Evolutionary conservation across 2,113 vertebrate genomes (phyloP).

Genomic region (Isurus oxyrinchus): DNA sequence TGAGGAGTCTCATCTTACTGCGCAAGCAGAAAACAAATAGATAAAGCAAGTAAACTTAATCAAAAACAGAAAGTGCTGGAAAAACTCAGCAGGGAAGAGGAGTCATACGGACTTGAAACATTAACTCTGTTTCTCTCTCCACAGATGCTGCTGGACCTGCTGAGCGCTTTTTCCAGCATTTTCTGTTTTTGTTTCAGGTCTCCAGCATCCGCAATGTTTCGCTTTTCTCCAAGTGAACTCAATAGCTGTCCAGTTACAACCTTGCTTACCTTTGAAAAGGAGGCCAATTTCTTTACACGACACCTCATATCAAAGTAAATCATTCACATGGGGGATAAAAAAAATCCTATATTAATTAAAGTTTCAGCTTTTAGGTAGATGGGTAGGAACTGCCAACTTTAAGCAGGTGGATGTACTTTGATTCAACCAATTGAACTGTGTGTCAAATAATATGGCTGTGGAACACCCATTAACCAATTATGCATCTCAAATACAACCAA

Average conservation of each 20-base stretch:
- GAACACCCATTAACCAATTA: background rate
- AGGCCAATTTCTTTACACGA: background rate
- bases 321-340: background rate
- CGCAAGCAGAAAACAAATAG: background rate
- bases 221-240: too few relatives aligned
- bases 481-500: background rate
- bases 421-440: background rate
- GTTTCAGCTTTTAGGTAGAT: background rate
- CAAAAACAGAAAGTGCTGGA: too few relatives aligned
- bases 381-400: background rate
- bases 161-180: too few relatives aligned
- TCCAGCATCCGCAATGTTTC: too few relatives aligned
- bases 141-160: too few relatives aligned
- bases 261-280: background rate
- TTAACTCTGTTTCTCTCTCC: too few relatives aligned
- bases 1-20: background rate
- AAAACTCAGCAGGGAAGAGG: too few relatives aligned
- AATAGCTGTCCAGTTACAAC: background rate
- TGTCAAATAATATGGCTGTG: background rate
- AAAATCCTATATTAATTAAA: too few relatives aligned
- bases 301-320: background rate
- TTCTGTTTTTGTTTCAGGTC: too few relatives aligned
- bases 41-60: background rate
- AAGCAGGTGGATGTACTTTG: background rate
- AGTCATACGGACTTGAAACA: too few relatives aligned